phyloP scores from a whole-genome alignment of 2,888 invertebrate species.

The Venustoraphidia nigricollis region DNA sequence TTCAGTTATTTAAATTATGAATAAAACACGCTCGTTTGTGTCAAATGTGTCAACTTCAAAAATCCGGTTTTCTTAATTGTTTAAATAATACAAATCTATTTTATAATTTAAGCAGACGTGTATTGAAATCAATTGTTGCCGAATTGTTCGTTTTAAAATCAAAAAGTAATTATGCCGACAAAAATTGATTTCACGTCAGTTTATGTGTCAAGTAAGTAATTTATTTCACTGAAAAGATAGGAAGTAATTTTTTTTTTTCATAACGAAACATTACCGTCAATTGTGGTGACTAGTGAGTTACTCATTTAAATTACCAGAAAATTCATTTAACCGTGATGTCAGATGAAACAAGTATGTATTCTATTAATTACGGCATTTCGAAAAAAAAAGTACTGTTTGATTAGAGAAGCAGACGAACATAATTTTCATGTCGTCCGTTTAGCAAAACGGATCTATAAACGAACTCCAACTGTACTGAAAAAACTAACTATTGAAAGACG shows the following conservation, averaged over 20 bases:
- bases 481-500: too few species aligned
- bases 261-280: too few species aligned
- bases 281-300: too few species aligned
- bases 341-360: too few species aligned
- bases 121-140: not conserved
- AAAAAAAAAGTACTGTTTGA: too few species aligned
- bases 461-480: too few species aligned
- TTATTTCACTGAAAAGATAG: slow-evolving; percentile 19
- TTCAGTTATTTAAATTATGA: not conserved
- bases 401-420: too few species aligned
- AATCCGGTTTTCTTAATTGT: not conserved
- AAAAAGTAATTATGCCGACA: not conserved
- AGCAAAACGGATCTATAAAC: too few species aligned
- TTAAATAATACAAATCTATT: not conserved
- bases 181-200: not conserved
- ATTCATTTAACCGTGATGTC: too few species aligned
- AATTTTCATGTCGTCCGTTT: too few species aligned
- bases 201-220: slow-evolving; percentile 10
- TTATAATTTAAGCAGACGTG: not conserved
- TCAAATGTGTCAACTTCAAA: not conserved
- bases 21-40: not conserved
- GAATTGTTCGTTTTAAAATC: not conserved
- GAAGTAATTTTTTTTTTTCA: not conserved
- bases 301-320: too few species aligned
- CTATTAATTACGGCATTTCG: too few species aligned